A percentile compares a stretch with the other conserved stretches of the same genome.
These are phyloP conservation scores for Vanacampus margaritifer DNA, from an alignment of 2,113 vertebrate species.

Conservation along the genomic window DNA sequence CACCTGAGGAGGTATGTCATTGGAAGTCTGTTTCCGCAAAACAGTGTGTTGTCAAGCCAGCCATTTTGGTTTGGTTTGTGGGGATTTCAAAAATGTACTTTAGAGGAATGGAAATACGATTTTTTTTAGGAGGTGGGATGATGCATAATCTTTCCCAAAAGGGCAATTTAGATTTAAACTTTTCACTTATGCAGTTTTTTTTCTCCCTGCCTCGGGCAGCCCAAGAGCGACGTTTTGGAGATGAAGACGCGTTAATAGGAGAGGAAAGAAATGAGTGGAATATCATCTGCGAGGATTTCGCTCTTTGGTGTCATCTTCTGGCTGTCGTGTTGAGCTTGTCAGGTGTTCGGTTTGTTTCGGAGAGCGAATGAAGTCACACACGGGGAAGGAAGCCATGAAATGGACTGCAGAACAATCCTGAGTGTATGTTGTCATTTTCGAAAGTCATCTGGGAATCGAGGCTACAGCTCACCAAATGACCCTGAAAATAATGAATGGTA, in stretches of 20 bases:
- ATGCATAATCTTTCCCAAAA: conserved; percentile 8
- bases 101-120: neutral
- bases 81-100: too few relatives aligned
- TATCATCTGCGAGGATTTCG: conserved; percentile 30
- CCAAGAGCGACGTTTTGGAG: conserved; percentile 53
- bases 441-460: too few relatives aligned
- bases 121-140: neutral
- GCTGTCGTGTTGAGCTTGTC: conserved; percentile 33
- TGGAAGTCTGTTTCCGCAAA: too few relatives aligned
- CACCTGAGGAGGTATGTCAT: too few relatives aligned
- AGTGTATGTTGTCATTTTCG: neutral
- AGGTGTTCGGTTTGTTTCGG: conserved; percentile 45
- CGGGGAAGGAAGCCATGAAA: conserved; percentile 1
- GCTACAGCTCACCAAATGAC: too few relatives aligned
- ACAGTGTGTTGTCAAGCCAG: too few relatives aligned
- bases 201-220: conserved; percentile 49
- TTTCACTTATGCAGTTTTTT: conserved; percentile 43
- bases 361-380: conserved; percentile 27
- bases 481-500: neutral
- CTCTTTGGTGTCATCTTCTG: conserved; percentile 44
- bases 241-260: conserved; percentile 54
- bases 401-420: neutral
- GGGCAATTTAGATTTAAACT: conserved; percentile 2
- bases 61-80: too few relatives aligned
- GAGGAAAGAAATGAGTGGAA: conserved; percentile 47